Percentiles rank a stretch among this genome's conserved stretches.
phyloP scores from a whole-genome alignment of 1,140 invertebrate genomes.

The Drosophila sp. region DNA sequence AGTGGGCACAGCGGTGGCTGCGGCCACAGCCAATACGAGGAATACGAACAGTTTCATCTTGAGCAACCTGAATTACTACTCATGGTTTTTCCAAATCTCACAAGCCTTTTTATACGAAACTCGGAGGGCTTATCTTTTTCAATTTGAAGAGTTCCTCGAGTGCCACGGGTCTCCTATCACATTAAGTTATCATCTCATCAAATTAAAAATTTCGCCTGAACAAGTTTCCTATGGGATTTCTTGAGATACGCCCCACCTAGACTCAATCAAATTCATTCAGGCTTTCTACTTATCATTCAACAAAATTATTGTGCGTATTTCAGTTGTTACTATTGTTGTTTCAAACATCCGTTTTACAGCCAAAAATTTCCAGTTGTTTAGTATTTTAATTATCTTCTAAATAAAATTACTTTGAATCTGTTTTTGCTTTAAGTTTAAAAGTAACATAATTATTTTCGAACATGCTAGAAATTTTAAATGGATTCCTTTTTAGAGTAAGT shows the following conservation, averaged over 20 bases:
- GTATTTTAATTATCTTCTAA: no score
- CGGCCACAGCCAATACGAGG: constrained; percentile 34
- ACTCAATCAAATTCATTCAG: neutral
- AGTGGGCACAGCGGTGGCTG: constrained; percentile 32
- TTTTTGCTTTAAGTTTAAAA: no score
- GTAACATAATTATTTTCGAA: no score
- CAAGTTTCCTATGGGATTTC: neutral
- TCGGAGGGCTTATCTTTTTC: constrained; percentile 9
- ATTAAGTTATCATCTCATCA: constrained; percentile 5
- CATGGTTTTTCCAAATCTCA: neutral
- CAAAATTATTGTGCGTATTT: neutral
- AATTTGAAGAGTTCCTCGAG: neutral
- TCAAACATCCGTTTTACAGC: no score
- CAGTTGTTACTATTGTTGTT: neutral
- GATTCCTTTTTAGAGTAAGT: no score
- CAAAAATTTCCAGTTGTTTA: no score
- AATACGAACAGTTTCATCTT: constrained; percentile 44
- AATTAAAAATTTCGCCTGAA: neutral
- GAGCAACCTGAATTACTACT: constrained; percentile 21
- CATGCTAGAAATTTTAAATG: no score
- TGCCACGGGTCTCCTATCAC: neutral
- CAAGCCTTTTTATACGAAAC: constrained; percentile 22
- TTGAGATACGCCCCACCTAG: neutral
- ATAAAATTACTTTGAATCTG: no score
- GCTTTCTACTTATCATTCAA: neutral